phyloP scores from a whole-genome alignment of 2,888 invertebrate genomes.

The Drosophila pegasa region DNA sequence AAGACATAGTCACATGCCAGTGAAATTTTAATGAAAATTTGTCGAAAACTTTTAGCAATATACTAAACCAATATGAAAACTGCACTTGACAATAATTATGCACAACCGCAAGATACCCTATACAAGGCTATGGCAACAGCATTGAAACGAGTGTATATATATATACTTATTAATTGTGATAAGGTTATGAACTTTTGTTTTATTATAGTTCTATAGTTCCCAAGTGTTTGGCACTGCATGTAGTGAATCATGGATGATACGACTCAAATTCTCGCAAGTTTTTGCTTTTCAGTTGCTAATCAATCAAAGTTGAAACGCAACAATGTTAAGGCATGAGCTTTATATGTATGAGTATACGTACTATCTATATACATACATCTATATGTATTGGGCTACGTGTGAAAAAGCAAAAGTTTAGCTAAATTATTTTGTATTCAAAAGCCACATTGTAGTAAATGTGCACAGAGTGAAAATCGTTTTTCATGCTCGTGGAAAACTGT shows the following conservation, averaged over 20 bases:
- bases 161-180: background rate
- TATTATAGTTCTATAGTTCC: background rate
- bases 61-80: background rate
- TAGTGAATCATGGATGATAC: constrained; percentile 13
- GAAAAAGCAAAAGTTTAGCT: constrained; percentile 38
- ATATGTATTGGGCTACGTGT: constrained; percentile 38
- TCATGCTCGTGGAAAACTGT: constrained; percentile 38
- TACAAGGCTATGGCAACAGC: background rate
- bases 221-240: background rate
- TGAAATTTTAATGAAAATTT: constrained; percentile 32
- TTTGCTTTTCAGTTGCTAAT: constrained; percentile 39
- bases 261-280: background rate
- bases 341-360: background rate
- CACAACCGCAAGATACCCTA: constrained; percentile 16
- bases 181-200: background rate
- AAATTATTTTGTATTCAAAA: constrained; percentile 15
- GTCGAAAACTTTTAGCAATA: constrained; percentile 41
- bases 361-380: background rate
- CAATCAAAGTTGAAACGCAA: constrained; percentile 53
- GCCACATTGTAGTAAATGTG: constrained; percentile 35
- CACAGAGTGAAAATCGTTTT: constrained; percentile 11
- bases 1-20: constrained; percentile 56
- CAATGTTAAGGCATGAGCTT: constrained; percentile 24
- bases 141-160: too few species aligned
- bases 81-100: background rate